A percentile compares a stretch with the other conserved stretches of the same genome.
Conservation (phyloP, 2,888 invertebrate species). For the Troides oblongomaculatus region DNA sequence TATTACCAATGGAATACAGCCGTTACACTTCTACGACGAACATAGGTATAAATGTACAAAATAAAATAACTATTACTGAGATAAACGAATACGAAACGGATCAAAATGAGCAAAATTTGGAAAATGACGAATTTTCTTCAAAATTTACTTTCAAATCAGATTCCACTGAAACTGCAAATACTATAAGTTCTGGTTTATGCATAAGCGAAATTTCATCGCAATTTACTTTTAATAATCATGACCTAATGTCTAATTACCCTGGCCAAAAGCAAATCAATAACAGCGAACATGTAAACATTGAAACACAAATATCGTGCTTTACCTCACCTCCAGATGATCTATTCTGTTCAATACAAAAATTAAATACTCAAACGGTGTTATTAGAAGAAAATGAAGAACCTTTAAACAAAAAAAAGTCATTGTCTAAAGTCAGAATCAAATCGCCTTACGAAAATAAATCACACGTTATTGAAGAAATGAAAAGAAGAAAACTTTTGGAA, state of each 20-base stretch:
- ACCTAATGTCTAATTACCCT: conserved; percentile 1
- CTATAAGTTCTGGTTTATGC: conserved; percentile 13
- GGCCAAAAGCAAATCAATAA: conserved; percentile 2
- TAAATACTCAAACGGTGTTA: conserved; percentile 49
- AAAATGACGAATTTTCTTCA: background rate
- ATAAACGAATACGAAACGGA: conserved; percentile 8
- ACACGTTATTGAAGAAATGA: conserved; percentile 60
- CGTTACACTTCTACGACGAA: conserved; percentile 1
- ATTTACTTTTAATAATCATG: conserved; percentile 1
- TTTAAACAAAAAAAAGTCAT: conserved; percentile 51
- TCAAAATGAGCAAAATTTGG: background rate
- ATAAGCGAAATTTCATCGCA: conserved; percentile 15
- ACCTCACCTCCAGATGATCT: conserved; percentile 48
- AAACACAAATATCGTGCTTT: conserved; percentile 28
- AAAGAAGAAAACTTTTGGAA: conserved; percentile 62
- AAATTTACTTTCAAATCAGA: conserved; percentile 1
- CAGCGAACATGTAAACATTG: conserved; percentile 22
- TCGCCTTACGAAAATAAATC: conserved; percentile 72
- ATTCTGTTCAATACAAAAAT: conserved; percentile 47
- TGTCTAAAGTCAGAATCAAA: conserved; percentile 56
- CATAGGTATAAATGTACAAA: conserved; percentile 3
- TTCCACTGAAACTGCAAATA: conserved; percentile 14
- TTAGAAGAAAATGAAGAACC: conserved; percentile 54
- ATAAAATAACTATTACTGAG: conserved; percentile 18
- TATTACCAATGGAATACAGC: conserved; percentile 13